Evolutionary conservation across 2,888 invertebrate genomes (phyloP), one percentile per base, ranked within the genome.

Genomic region (Epinotia ramella): DNA sequence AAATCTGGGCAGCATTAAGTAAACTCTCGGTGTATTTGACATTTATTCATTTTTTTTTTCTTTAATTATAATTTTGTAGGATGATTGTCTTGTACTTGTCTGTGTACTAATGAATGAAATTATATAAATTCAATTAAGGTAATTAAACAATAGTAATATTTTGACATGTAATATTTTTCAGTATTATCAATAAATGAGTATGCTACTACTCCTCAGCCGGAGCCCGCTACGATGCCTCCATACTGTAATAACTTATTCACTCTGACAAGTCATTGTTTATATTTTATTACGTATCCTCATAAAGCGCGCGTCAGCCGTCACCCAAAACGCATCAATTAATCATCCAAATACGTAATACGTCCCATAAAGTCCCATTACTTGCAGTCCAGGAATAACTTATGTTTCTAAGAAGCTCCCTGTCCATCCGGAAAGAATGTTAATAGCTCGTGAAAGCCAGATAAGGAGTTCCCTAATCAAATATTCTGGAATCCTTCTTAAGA

Each of bases 381-480:
- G 72, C 62, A 44, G 72, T 71, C 62, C 67, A 46, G 76, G 67
- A 76, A 76, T 76, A 76, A 76, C 76, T 72, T 81, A 81, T 79
- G 82, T 86, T 87, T 85, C 85, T 84, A 81, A 86, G 84, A 83
- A 85, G 81, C 82, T 83, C 79, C 84, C 82, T 80, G 82, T 84
- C 83, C 84, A 81, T 86, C 77, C 83, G 81, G 79, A 85, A 81
- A 84, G 87, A 89, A 89, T 88, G 86, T 88, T 90, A 90, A 91
- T 90, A 89, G 89, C 84, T 84, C 83, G 86, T 87, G 86, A 87
- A 88, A 90, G 87, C 88, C 90, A 87, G 86, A 90, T 90, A 90
- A 90, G 88, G 88, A 89, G 86, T 84, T 83, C 85, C 87, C 88
- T 91, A 89, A 92, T 92, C 91, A 91, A 92, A 92, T 92, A 91